Evolutionary conservation across 2,888 invertebrate genomes (phyloP).

Genomic region (Gymnocheta viridis): DNA sequence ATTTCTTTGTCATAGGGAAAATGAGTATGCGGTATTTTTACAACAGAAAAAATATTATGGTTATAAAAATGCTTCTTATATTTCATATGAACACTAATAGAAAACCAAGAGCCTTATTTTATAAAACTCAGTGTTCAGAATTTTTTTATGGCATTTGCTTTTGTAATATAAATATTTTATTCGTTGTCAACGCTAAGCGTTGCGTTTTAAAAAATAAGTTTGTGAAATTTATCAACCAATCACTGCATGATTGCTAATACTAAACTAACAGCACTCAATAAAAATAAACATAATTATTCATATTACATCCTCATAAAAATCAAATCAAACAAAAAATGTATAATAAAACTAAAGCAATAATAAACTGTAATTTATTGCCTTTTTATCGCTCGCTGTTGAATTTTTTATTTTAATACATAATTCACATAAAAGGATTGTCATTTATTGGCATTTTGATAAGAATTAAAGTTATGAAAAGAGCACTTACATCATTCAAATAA

Average conservation of each 20-base stretch:
- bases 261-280: background rate
- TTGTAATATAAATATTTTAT: too few relatives aligned
- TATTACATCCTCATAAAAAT: conserved; percentile 12
- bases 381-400: conserved; percentile 9
- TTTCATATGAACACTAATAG: too few relatives aligned
- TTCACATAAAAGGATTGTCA: background rate
- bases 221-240: too few relatives aligned
- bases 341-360: background rate
- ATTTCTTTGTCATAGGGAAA: too few relatives aligned
- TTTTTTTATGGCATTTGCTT: too few relatives aligned
- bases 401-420: background rate
- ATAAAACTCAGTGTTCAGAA: too few relatives aligned
- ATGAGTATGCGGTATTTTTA: too few relatives aligned
- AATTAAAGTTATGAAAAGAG: background rate
- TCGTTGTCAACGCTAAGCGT: too few relatives aligned
- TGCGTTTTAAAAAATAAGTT: too few relatives aligned
- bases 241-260: background rate
- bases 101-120: too few relatives aligned
- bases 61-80: too few relatives aligned
- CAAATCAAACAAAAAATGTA: background rate
- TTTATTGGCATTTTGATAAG: conserved; percentile 28
- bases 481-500: conserved; percentile 11
- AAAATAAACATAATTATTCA: background rate
- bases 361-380: background rate
- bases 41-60: too few relatives aligned